These are phyloP conservation scores for Laticauda laticaudata DNA, from an alignment of 2,113 vertebrate species.

Conservation along the genomic window DNA sequence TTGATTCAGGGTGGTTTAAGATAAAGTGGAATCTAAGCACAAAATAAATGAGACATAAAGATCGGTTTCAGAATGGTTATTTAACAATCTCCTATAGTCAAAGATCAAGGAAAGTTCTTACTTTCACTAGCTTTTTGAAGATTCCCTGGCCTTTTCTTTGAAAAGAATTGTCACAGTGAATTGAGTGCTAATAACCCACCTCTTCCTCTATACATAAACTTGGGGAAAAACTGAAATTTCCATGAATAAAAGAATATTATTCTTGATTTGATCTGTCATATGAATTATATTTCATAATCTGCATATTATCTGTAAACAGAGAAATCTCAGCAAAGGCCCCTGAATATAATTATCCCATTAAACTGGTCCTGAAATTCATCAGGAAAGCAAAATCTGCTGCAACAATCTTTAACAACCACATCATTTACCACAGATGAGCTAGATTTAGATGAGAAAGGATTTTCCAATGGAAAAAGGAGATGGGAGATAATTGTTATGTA, in stretches of 20 bases:
- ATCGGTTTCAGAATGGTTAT: neutral
- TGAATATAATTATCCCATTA: neutral
- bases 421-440: neutral
- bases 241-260: neutral
- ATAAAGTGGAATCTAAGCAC: constrained; percentile 36
- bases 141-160: neutral
- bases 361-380: neutral
- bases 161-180: neutral
- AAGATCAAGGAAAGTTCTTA: neutral
- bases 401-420: neutral
- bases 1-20: constrained; percentile 32
- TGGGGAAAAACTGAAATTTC: neutral
- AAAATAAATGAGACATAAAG: constrained; percentile 12
- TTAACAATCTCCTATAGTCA: neutral
- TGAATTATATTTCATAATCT: neutral
- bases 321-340: neutral
- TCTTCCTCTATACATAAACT: neutral
- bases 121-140: neutral
- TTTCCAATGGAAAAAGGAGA: neutral
- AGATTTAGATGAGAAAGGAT: neutral
- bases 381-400: neutral
- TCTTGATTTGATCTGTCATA: neutral
- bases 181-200: neutral
- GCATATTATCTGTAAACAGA: neutral
- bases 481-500: neutral